Conservation (phyloP, 2,113 vertebrate species). For the Pandion haliaetus region DNA sequence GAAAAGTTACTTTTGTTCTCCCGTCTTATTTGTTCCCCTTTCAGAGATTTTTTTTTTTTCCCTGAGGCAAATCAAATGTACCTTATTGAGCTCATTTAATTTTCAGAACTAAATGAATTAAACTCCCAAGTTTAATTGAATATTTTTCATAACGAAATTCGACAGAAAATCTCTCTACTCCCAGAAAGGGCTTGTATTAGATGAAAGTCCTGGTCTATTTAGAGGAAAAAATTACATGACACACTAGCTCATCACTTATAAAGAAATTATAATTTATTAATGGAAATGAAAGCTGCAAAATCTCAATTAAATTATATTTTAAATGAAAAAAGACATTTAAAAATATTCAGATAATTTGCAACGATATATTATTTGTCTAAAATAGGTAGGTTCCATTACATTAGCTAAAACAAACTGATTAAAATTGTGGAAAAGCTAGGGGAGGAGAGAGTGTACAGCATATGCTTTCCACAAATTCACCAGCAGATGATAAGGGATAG, state of each 20-base stretch:
- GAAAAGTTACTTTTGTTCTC: conserved; percentile 31
- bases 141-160: conserved; percentile 67
- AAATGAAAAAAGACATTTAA: conserved; percentile 22
- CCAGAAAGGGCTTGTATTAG: not conserved
- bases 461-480: not conserved
- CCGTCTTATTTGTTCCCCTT: conserved; percentile 31
- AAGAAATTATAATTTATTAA: conserved; percentile 1
- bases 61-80: conserved; percentile 46
- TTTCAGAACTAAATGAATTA: conserved; percentile 73
- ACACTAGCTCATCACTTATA: conserved; percentile 15
- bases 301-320: conserved; percentile 42
- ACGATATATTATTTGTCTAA: not conserved
- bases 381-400: conserved; percentile 9
- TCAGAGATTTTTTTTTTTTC: not conserved
- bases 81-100: conserved; percentile 62
- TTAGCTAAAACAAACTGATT: conserved; percentile 23
- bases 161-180: conserved; percentile 17
- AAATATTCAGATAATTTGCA: conserved; percentile 32
- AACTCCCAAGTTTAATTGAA: conserved; percentile 62
- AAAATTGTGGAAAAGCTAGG: not conserved
- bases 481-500: conserved; percentile 24
- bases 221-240: conserved; percentile 28
- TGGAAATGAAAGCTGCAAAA: conserved; percentile 32
- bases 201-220: conserved; percentile 37
- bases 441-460: not conserved